Evolutionary conservation across 2,113 vertebrate genomes (phyloP).

Genomic region (Gobio gobio): DNA sequence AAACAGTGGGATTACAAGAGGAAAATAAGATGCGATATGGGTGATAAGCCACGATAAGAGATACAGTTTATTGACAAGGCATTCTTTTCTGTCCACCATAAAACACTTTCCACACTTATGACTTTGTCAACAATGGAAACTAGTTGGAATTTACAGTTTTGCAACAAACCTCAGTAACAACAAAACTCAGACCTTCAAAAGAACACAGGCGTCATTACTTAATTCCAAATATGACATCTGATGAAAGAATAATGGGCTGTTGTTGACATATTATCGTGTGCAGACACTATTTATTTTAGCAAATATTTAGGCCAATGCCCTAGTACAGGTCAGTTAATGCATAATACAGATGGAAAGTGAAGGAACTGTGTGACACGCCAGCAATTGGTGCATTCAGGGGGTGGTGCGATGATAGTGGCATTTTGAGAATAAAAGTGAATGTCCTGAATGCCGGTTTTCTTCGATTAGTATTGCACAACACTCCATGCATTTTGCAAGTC

Average conservation of each 20-base stretch:
- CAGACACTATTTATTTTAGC: neutral
- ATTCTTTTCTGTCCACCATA: neutral
- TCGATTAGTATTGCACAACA: conserved; percentile 21
- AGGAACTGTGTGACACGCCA: neutral
- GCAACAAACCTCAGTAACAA: neutral
- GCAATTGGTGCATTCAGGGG: conserved; percentile 22
- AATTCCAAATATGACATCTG: neutral
- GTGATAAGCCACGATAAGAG: neutral
- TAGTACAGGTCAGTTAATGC: neutral
- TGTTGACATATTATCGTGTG: neutral
- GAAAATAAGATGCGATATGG: neutral
- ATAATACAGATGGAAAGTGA: neutral
- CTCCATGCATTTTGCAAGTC: conserved; percentile 45
- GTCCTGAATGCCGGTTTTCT: conserved; percentile 3
- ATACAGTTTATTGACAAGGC: neutral
- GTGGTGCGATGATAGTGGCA: neutral
- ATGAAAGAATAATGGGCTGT: neutral
- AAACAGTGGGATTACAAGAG: neutral
- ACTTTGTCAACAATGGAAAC: neutral
- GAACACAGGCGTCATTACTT: neutral
- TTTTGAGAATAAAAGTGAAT: conserved; percentile 27
- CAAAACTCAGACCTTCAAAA: neutral
- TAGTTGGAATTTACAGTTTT: neutral
- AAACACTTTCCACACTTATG: neutral
- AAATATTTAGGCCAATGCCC: conserved; percentile 1